phyloP scores from a whole-genome alignment of 2,888 invertebrate genomes.

The Helobdella robusta region DNA sequence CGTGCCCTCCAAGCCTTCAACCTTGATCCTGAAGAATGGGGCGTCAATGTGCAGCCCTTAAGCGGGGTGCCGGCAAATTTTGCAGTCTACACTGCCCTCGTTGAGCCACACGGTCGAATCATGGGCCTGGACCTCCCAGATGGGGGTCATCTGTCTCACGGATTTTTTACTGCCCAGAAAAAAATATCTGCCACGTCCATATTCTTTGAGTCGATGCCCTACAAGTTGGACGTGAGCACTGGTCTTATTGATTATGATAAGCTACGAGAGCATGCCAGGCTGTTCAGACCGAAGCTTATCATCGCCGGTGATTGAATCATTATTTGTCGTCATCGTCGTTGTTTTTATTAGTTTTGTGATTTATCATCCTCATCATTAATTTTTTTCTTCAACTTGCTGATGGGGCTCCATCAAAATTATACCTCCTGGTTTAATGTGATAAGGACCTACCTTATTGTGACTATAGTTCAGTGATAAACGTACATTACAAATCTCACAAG shows the following conservation, averaged over 20 bases:
- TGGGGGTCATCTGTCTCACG: slow-evolving; percentile 70
- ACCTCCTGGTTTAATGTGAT: no score
- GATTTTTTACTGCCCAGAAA: slow-evolving; percentile 80
- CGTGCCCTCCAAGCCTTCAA: slow-evolving; percentile 74
- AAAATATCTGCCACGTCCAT: slow-evolving; percentile 93
- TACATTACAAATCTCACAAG: no score
- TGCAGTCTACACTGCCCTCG: slow-evolving; percentile 77
- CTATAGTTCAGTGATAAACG: no score
- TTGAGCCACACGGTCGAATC: slow-evolving; percentile 82
- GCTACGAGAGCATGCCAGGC: slow-evolving; percentile 67
- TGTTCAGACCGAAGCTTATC: slow-evolving; percentile 84
- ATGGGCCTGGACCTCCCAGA: slow-evolving; percentile 91
- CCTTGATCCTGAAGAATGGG: slow-evolving; percentile 77
- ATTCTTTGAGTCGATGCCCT: slow-evolving; percentile 97
- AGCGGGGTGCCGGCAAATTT: slow-evolving; percentile 96
- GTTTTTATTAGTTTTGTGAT: background rate
- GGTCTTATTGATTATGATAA: slow-evolving; percentile 88
- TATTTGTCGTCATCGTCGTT: background rate
- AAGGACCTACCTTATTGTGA: no score
- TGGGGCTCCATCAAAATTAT: no score
- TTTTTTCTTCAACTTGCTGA: no score
- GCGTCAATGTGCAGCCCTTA: slow-evolving; percentile 66
- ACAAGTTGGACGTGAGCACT: slow-evolving; percentile 68
- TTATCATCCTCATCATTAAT: background rate
- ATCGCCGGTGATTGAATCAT: slow-evolving; percentile 61